These are phyloP conservation scores for Asobara japonica DNA, from an alignment of 1,140 invertebrate species.

Conservation along the genomic window DNA sequence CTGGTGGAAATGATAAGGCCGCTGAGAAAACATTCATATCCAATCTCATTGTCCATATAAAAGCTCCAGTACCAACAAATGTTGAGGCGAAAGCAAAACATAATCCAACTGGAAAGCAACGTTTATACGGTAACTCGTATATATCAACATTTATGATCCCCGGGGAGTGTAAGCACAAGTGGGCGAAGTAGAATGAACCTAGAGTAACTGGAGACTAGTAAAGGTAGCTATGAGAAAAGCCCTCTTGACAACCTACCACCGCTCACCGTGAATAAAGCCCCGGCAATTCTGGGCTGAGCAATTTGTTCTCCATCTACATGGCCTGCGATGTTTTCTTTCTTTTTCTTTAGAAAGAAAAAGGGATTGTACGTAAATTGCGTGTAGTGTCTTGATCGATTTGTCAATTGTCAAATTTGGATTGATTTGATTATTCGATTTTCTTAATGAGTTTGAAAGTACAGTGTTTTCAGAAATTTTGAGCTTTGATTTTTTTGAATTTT, in stretches of 20 bases:
- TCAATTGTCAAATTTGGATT: too few relatives aligned
- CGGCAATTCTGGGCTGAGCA: not conserved
- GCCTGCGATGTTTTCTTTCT: too few relatives aligned
- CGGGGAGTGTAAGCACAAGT: not conserved
- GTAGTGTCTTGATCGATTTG: too few relatives aligned
- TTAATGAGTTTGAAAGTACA: too few relatives aligned
- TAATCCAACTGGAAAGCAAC: not conserved
- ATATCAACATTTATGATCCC: conserved; percentile 3
- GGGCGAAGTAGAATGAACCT: not conserved
- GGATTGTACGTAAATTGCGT: too few relatives aligned
- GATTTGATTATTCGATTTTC: too few relatives aligned
- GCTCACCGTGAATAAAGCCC: not conserved
- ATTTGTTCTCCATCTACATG: not conserved
- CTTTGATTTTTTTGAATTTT: too few relatives aligned
- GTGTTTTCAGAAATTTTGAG: too few relatives aligned
- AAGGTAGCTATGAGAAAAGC: not conserved
- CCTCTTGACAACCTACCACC: not conserved
- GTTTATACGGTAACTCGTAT: not conserved
- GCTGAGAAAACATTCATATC: not conserved
- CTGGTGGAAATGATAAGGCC: too few relatives aligned
- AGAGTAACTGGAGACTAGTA: not conserved
- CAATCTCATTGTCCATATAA: not conserved
- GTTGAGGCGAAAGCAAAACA: not conserved
- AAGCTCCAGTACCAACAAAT: not conserved
- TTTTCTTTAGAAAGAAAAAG: too few relatives aligned